Evolutionary conservation across 2,888 invertebrate species (phyloP).

Genomic region (Plagiodera versicolora): DNA sequence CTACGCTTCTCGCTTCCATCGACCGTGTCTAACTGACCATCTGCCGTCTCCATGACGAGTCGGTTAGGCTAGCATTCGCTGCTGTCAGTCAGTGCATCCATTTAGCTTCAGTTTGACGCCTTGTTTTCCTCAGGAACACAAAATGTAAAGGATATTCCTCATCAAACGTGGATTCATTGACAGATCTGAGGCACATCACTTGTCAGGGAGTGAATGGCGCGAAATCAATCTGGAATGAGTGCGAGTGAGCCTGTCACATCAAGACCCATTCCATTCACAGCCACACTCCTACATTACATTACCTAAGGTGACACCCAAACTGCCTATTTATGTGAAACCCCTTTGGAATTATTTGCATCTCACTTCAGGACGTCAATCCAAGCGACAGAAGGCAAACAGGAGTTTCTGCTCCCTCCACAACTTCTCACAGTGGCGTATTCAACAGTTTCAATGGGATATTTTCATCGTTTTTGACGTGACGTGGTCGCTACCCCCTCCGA

Average conservation of each 20-base stretch:
- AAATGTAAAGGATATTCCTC: too few relatives aligned
- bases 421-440: background rate
- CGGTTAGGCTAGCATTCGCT: background rate
- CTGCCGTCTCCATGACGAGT: background rate
- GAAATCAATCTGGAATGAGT: background rate
- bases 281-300: constrained; percentile 5
- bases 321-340: constrained; percentile 19
- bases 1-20: background rate
- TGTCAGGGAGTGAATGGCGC: background rate
- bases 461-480: too few relatives aligned
- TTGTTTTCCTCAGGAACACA: too few relatives aligned
- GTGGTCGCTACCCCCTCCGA: too few relatives aligned
- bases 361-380: constrained; percentile 9
- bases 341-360: constrained; percentile 17
- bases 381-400: constrained; percentile 9
- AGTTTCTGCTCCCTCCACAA: background rate
- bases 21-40: constrained; percentile 1
- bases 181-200: too few relatives aligned
- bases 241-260: background rate
- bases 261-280: background rate
- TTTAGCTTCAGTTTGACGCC: background rate
- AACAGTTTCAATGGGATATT: background rate
- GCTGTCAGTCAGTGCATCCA: background rate
- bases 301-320: background rate
- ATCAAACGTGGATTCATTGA: too few relatives aligned